phyloP scores from a whole-genome alignment of 2,888 invertebrate species.

The Macaria liturata region DNA sequence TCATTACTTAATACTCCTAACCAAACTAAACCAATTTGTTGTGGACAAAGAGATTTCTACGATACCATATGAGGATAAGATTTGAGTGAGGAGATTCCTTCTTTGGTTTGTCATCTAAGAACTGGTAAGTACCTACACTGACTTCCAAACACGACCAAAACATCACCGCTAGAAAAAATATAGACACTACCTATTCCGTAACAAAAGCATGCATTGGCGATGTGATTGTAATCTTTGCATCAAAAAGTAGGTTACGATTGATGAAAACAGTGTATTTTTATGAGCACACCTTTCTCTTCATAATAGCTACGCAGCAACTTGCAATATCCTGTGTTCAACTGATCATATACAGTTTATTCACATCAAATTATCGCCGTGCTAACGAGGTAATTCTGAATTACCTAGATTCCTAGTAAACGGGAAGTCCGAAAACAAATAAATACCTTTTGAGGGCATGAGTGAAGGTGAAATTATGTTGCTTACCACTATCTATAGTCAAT shows the following conservation, averaged over 20 bases:
- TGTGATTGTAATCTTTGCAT: constrained; percentile 31
- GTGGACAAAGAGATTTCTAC: too few species aligned
- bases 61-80: too few species aligned
- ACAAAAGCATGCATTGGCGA: constrained; percentile 16
- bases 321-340: neutral
- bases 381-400: neutral
- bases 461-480: constrained; percentile 58
- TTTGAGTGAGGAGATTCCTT: too few species aligned
- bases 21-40: too few species aligned
- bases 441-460: constrained; percentile 51
- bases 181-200: neutral
- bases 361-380: neutral
- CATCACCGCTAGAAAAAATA: neutral
- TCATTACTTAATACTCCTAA: too few species aligned
- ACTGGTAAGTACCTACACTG: too few species aligned
- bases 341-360: too few species aligned
- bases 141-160: too few species aligned
- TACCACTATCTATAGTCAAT: constrained; percentile 50
- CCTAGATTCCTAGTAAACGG: neutral
- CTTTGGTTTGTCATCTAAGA: too few species aligned
- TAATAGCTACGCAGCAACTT: constrained; percentile 21
- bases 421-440: constrained; percentile 46
- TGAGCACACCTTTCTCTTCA: constrained; percentile 61
- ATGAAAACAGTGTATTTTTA: constrained; percentile 40
- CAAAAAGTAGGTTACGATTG: constrained; percentile 58